Conservation (phyloP, 2,113 vertebrate species). For the Boulengeromyrus knoepffleri region DNA sequence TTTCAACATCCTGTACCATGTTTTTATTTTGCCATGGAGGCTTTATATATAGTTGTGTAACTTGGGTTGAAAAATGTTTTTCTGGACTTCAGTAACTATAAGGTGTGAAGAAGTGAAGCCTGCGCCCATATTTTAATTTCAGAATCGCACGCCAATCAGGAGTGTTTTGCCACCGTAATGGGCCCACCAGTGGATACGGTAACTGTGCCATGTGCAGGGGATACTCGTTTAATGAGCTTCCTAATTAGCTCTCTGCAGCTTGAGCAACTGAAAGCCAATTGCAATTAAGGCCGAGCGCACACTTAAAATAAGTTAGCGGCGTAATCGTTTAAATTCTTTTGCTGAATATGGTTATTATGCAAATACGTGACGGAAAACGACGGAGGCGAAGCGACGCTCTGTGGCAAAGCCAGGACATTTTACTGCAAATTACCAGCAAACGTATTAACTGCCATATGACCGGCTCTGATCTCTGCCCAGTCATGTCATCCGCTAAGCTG, state of each 20-base stretch:
- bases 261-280: constrained; percentile 15
- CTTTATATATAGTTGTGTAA: background rate
- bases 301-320: constrained; percentile 17
- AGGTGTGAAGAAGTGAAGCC: background rate
- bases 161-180: constrained; percentile 10
- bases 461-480: background rate
- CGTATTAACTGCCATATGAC: background rate
- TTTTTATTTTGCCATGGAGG: background rate
- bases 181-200: background rate
- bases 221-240: constrained; percentile 18
- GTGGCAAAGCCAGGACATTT: background rate
- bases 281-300: constrained; percentile 26
- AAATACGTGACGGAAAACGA: background rate
- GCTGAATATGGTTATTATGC: constrained; percentile 23
- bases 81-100: background rate
- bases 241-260: constrained; percentile 14
- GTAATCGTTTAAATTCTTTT: constrained; percentile 20
- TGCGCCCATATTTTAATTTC: background rate
- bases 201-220: constrained; percentile 5
- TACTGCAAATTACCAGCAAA: background rate
- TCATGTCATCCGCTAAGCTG: background rate
- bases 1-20: background rate
- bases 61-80: background rate
- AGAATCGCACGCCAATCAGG: background rate
- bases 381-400: background rate